Base-by-base conservation (phyloP, 2,113 vertebrate species). In the Meriones unguiculatus region DNA sequence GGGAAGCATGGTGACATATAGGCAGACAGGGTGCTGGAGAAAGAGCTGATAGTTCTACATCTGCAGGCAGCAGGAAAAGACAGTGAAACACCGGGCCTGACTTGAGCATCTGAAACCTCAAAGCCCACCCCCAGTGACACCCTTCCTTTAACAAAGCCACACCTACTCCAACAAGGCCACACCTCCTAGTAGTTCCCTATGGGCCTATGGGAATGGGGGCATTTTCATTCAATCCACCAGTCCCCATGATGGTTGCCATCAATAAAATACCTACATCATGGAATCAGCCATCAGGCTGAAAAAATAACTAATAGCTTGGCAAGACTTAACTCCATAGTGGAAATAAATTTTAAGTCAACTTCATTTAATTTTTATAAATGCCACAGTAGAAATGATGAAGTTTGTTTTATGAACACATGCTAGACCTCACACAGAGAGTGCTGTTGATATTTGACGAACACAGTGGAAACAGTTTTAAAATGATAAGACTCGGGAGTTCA, bases 341-440 rank as follows among this genome's bases (percentile, higher is more conserved):
- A 78, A 87, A 46, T 82, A 77, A 35, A 92, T 57, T 93, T 87
- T 62, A 81, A 97, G 52, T 73, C 15, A 70, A 54, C 7, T 89
- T 87, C 46, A 65, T 7, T 78, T 86, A n/a, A 75, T 3, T 72
- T 81, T 28, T 24, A 59, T 52, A 65, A 76, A 67, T 24, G 30
- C 28, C 65, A 46, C 54, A 78, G n/a, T 77, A 84, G 15, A 91
- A 46, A 75, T 11, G 28, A 46, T 69, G n/a, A 46, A 24, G 18
- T 80, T 46, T 70, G n/a, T 87, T 94, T 85, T 73, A 64, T 85
- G 90, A 76, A 86, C 2, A 17, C 5, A 0, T 14, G 25, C 50
- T 92, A 90, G 25, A 57, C 15, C n/a, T 94, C 13, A 70, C 30
- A 15, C 0, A 3, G 30, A 12, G 0, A 30, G 50, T 52, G 4